Base-by-base conservation (phyloP, 2,797 vertebrate species). In the Rhynchonycteris naso region DNA sequence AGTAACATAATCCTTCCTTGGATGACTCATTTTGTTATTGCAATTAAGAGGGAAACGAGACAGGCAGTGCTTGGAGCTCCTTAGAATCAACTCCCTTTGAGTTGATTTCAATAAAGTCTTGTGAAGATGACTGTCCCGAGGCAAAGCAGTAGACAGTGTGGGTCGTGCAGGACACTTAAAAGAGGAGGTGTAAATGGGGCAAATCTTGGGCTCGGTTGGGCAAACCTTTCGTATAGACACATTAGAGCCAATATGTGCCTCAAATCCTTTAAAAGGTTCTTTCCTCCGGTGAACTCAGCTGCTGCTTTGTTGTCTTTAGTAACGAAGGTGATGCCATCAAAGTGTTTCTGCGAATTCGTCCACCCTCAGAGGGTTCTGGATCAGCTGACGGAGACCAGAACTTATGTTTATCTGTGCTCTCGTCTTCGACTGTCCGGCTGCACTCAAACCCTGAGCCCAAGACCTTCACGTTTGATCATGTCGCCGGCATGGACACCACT, bases 361-460 rank as follows among this genome's bases (percentile, higher is more conserved):
- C 99, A 11, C 98, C 98, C 93, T 98, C 98, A 56, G 99, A 99
- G 26, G 98, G 98, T 47, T 65, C 97, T 0, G 97, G 97, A 0
- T 94, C 98, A 69, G 97, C 93, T 0, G 99, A 99, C 95, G 99
- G 99, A 52, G 99, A 99, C 76, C 99, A 98, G 63, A 98, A 92
- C 89, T 93, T 99, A 58, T 99, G 99, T 96, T 98, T 99, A 24
- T 98, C 98, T 0, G 99, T 99, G 92, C 99, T 99, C 2, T 99
- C 99, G 16, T 97, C 98, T 43, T 99, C 98, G 0, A 99, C 99
- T 74, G 98, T 99, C 90, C 99, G 98, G 66, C 98, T 99, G 71
- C 99, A 99, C 72, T 99, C 99, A 1, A 99, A 99, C 97, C 99
- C 99, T 26, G 99, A 99, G 91, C 99, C 99, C 9, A 99, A 99